These are phyloP conservation scores for Cyprinodon tularosa DNA, from an alignment of 2,113 vertebrate species.

Conservation along the genomic window DNA sequence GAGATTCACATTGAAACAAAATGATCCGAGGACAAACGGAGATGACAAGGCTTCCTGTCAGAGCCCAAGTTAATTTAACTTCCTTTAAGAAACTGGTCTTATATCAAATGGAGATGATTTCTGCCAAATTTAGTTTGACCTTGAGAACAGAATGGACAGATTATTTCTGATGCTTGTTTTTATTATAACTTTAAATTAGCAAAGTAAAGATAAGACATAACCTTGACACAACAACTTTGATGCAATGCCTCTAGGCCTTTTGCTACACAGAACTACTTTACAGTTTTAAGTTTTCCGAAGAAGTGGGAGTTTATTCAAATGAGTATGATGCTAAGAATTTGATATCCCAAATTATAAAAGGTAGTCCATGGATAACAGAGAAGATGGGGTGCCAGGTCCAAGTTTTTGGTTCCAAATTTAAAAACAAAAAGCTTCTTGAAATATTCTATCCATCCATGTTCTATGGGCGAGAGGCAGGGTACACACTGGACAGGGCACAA, in stretches of 20 bases:
- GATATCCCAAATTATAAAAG: not conserved
- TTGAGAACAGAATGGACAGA: not conserved
- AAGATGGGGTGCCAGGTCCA: too few species aligned
- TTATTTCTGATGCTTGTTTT: slow-evolving; percentile 4
- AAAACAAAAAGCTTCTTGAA: too few species aligned
- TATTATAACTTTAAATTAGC: not conserved
- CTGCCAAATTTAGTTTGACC: slow-evolving; percentile 13
- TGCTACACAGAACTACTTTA: not conserved
- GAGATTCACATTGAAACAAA: slow-evolving; percentile 58
- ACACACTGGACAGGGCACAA: too few species aligned
- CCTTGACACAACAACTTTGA: not conserved
- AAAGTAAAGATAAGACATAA: slow-evolving; percentile 1
- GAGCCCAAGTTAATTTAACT: slow-evolving; percentile 14
- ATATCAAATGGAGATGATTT: not conserved
- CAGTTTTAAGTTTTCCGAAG: not conserved
- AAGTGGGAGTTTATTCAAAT: not conserved
- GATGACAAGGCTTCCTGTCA: slow-evolving; percentile 42
- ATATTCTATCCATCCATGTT: too few species aligned
- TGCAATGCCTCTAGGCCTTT: not conserved
- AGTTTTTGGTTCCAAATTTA: not conserved
- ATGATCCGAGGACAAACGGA: slow-evolving; percentile 53
- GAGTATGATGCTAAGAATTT: not conserved
- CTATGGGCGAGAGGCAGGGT: too few species aligned
- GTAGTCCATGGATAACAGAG: not conserved
- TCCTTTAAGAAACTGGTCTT: slow-evolving; percentile 12